Conservation (phyloP, 1,140 invertebrate species). For the Palaemon carinicauda region DNA sequence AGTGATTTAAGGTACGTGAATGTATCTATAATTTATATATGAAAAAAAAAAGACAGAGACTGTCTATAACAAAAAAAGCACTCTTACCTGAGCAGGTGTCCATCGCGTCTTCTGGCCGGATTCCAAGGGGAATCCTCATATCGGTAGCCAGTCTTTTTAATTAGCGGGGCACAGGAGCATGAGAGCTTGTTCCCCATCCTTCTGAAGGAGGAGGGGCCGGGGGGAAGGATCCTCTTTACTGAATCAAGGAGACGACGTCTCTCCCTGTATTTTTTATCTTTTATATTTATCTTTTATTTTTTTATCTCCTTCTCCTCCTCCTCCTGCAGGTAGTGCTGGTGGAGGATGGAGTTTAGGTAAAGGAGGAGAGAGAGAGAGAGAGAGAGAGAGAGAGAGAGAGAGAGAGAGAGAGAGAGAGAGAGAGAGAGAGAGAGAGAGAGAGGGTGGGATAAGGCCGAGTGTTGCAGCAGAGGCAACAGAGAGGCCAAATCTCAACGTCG, state of each 20-base stretch:
- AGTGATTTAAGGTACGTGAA: too few species aligned
- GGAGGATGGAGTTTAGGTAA: neutral
- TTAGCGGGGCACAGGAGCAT: constrained; percentile 91
- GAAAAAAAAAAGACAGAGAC: too few species aligned
- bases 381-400: neutral
- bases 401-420: neutral
- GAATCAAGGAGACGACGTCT: neutral
- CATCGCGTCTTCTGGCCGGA: constrained; percentile 87
- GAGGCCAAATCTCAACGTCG: too few species aligned
- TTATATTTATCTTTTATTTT: neutral
- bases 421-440: too few species aligned
- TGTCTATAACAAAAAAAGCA: too few species aligned
- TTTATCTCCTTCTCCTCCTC: neutral
- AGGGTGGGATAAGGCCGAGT: neutral
- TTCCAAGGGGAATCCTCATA: constrained; percentile 80
- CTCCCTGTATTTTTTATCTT: neutral
- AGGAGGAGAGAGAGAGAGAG: neutral
- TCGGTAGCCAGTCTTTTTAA: constrained; percentile 83
- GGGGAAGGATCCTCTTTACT: neutral
- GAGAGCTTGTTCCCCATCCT: constrained; percentile 94
- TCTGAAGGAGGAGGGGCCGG: neutral
- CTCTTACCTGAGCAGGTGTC: constrained; percentile 87
- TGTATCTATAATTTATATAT: too few species aligned
- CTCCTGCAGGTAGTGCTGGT: neutral
- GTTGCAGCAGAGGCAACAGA: too few species aligned